Percentiles rank a stretch among this genome's conserved stretches.
These are phyloP conservation scores for Lampris megalopsis DNA, from an alignment of 2,113 vertebrate species.

Conservation along the genomic window DNA sequence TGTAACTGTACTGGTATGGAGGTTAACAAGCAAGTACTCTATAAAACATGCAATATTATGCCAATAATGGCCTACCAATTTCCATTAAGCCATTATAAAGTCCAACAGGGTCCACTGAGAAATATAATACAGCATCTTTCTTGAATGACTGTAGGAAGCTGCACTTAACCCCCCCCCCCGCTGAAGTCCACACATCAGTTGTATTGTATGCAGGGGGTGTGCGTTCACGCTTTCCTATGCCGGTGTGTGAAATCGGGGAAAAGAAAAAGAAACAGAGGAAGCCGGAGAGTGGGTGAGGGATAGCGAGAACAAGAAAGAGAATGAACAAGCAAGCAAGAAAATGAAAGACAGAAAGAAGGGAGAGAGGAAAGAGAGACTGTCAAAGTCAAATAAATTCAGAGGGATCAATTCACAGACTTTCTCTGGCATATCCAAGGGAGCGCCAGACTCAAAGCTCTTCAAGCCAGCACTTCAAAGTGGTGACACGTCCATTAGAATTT, in stretches of 20 bases:
- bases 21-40: background rate
- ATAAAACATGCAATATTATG: background rate
- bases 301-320: conserved; percentile 53
- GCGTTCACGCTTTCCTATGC: conserved; percentile 18
- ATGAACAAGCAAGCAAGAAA: conserved; percentile 19
- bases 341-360: conserved; percentile 33
- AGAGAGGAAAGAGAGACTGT: conserved; percentile 47
- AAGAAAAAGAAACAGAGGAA: background rate
- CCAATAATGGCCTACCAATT: background rate
- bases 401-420: conserved; percentile 76
- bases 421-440: conserved; percentile 64
- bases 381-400: conserved; percentile 76
- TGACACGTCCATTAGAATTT: conserved; percentile 77
- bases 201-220: background rate
- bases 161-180: conserved; percentile 18
- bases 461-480: conserved; percentile 78
- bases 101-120: conserved; percentile 6
- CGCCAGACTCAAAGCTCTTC: conserved; percentile 75
- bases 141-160: conserved; percentile 27
- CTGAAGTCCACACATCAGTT: conserved; percentile 37
- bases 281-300: background rate
- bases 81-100: background rate
- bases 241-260: conserved; percentile 12
- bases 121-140: background rate
- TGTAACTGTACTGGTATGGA: background rate